Conservation (phyloP, 1,140 invertebrate genomes). For the Megalonaias nervosa region DNA sequence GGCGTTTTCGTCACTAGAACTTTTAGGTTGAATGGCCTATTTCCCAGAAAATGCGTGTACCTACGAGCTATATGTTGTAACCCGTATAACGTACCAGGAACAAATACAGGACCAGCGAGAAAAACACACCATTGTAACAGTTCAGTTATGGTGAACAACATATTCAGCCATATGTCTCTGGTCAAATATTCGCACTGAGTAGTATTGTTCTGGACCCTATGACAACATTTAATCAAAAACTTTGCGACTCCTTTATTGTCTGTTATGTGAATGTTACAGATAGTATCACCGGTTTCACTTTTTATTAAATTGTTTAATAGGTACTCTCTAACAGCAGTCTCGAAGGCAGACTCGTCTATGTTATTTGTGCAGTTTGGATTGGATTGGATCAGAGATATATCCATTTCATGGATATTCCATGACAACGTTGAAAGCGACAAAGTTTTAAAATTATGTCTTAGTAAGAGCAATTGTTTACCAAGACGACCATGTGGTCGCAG, state of each 20-base stretch:
- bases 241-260: not conserved
- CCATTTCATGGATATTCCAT: slow-evolving; percentile 2
- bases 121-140: slow-evolving; percentile 4
- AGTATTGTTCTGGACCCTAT: not conserved
- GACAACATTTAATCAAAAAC: slow-evolving; percentile 12
- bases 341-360: slow-evolving; percentile 1
- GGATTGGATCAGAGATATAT: slow-evolving; percentile 4
- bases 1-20: slow-evolving; percentile 7
- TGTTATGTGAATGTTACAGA: slow-evolving; percentile 25
- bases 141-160: slow-evolving; percentile 5
- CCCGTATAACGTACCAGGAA: slow-evolving; percentile 12
- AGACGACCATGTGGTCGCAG: slow-evolving; percentile 22
- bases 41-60: slow-evolving; percentile 1
- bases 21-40: not conserved
- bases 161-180: slow-evolving; percentile 9
- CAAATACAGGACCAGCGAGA: slow-evolving; percentile 18
- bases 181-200: slow-evolving; percentile 12
- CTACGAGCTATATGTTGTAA: not conserved
- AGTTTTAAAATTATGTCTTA: slow-evolving; percentile 17
- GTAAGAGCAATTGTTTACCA: slow-evolving; percentile 13
- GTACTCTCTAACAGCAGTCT: slow-evolving; percentile 8
- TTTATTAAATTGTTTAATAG: slow-evolving; percentile 28
- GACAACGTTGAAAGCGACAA: slow-evolving; percentile 17
- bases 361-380: slow-evolving; percentile 3
- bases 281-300: slow-evolving; percentile 11